A percentile compares a stretch with the other conserved stretches of the same genome.
phyloP scores from a whole-genome alignment of 2,797 vertebrate genomes.

The Carcharodon carcharias region DNA sequence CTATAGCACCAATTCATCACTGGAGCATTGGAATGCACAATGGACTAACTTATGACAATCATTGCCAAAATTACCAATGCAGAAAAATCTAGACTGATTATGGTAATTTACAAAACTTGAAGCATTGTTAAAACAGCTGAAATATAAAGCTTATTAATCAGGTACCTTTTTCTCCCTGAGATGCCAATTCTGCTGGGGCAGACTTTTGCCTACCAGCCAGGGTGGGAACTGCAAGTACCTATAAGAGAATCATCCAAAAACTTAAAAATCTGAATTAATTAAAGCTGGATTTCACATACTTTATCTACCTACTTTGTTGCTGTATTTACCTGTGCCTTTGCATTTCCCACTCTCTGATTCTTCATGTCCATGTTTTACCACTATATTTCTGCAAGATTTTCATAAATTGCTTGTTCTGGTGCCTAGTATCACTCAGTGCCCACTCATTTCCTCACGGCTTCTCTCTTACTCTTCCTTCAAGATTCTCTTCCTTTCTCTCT shows the following conservation, averaged over 20 bases:
- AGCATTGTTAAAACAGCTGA: background rate
- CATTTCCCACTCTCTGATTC: background rate
- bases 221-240: background rate
- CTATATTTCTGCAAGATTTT: background rate
- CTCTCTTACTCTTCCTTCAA: background rate
- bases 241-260: background rate
- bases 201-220: background rate
- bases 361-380: background rate
- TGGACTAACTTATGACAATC: background rate
- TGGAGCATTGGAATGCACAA: background rate
- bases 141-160: background rate
- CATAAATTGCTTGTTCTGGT: background rate
- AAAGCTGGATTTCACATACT: background rate
- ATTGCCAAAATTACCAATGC: background rate
- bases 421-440: background rate
- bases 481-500: background rate
- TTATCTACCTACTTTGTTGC: background rate
- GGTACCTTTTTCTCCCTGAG: background rate
- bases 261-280: background rate
- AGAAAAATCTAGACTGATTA: background rate
- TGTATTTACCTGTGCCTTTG: background rate
- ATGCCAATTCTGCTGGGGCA: background rate
- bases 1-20: no score
- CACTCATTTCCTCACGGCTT: background rate
- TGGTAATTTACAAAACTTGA: background rate